Conservation (phyloP, 2,888 invertebrate species). For the Luperina testacea region DNA sequence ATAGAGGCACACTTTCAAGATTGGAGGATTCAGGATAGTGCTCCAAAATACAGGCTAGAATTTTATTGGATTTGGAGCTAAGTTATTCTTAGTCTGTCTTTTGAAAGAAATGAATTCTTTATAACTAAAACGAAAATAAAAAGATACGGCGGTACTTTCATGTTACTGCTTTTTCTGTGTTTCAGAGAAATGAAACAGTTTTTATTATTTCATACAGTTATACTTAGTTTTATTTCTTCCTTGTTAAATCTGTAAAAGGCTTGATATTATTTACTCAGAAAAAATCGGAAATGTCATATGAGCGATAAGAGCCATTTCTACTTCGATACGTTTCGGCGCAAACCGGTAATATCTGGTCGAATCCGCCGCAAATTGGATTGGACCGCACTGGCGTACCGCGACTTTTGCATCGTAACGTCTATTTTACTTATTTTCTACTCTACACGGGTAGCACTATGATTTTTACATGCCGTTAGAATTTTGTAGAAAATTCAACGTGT, state of each 20-base stretch:
- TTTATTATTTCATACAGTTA: constrained; percentile 19
- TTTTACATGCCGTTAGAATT: constrained; percentile 51
- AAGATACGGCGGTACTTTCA: not conserved
- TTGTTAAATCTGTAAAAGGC: not conserved
- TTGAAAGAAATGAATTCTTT: constrained; percentile 21
- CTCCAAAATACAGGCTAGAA: constrained; percentile 11
- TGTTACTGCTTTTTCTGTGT: not conserved
- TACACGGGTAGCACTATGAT: constrained; percentile 41
- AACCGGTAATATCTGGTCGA: constrained; percentile 79
- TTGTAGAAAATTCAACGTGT: constrained; percentile 45
- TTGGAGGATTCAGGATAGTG: constrained; percentile 27
- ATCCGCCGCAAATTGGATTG: constrained; percentile 84
- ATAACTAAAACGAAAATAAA: constrained; percentile 16
- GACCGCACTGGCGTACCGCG: constrained; percentile 72
- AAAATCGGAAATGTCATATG: constrained; percentile 24
- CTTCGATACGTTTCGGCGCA: constrained; percentile 58
- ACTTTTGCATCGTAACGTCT: constrained; percentile 75
- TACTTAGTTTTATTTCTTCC: constrained; percentile 1
- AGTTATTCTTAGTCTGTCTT: constrained; percentile 15
- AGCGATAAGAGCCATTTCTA: constrained; percentile 30
- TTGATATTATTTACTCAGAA: constrained; percentile 21
- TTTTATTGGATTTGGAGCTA: constrained; percentile 29
- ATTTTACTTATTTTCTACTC: constrained; percentile 71
- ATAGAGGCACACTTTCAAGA: constrained; percentile 37
- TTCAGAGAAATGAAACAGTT: constrained; percentile 11